Evolutionary conservation across 1,140 invertebrate genomes (phyloP), one percentile per base, ranked within the genome.

Genomic region (Teleogryllus occipitalis): DNA sequence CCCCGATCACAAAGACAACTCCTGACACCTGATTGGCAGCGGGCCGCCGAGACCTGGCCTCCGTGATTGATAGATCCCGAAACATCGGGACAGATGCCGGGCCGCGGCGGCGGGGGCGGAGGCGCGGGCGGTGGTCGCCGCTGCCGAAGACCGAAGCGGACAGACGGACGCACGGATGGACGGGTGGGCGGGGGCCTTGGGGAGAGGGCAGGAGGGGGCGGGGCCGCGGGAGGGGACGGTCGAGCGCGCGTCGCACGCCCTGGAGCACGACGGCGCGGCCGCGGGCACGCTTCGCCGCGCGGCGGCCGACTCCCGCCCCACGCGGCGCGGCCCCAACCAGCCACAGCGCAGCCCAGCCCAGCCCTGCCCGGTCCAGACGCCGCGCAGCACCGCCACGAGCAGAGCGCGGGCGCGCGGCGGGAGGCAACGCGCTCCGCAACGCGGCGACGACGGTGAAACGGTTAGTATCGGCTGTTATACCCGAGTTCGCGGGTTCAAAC

Each of bases 1-100:
- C 27, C 46, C n/a, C 46, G 78, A 39, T 74, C 49, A 78, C 78
- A 78, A 78, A 78, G 78, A 78, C 78, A 73, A 39, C 65, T 27
- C 54, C 8, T 78, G 78, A 78, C 78, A 73, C 78, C 27, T 78
- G 54, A 73, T 73, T 74, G 54, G 78, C 65, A 78, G 74, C 21
- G 74, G 74, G 74, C 74, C 74, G 21, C 14, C 8, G 74, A 75
- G 74, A 75, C 74, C 74, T 27, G 21, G 10, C 12, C 21, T 14
- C 12, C 46, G 10, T 3, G 78, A 72, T 72, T 78, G 78, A 78
- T 78, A 54, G 77, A 78, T 78, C 65, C 49, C 73, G 65, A 78
- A 46, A 72, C 78, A 78, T 65, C 18, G 27, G 47, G 72, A 72
- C 74, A 75, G 74, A 75, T 75, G 78, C 27, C 75, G 2, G 10